phyloP scores from a whole-genome alignment of 2,113 vertebrate species.

The Perognathus longimembris region DNA sequence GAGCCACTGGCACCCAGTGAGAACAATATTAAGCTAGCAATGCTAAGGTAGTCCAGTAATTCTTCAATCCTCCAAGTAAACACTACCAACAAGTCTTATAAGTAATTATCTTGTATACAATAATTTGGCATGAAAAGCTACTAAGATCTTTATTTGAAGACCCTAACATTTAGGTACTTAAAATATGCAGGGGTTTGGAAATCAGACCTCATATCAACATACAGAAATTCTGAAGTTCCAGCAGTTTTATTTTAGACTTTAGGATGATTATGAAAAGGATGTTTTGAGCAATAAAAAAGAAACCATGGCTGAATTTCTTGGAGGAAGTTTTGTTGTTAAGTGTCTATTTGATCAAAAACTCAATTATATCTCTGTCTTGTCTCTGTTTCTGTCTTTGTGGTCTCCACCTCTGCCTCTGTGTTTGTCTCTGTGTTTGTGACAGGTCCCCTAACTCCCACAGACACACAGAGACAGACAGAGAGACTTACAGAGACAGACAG shows the following conservation, averaged over 20 bases:
- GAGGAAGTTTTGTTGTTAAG: background rate
- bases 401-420: background rate
- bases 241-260: background rate
- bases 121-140: background rate
- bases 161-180: background rate
- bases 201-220: background rate
- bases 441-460: no score
- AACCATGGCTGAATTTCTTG: background rate
- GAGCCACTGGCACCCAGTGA: background rate
- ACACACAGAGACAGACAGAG: background rate
- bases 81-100: background rate
- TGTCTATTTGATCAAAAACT: slow-evolving; percentile 41
- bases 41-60: background rate
- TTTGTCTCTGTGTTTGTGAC: background rate
- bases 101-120: background rate
- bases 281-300: background rate
- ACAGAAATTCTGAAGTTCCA: background rate
- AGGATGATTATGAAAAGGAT: background rate
- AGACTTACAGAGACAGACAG: background rate
- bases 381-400: background rate
- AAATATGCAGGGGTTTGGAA: background rate
- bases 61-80: background rate
- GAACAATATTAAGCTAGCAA: background rate
- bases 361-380: background rate
- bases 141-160: background rate